These are phyloP conservation scores for Melipona quadrifasciata DNA, from an alignment of 1,140 invertebrate species.

Conservation along the genomic window DNA sequence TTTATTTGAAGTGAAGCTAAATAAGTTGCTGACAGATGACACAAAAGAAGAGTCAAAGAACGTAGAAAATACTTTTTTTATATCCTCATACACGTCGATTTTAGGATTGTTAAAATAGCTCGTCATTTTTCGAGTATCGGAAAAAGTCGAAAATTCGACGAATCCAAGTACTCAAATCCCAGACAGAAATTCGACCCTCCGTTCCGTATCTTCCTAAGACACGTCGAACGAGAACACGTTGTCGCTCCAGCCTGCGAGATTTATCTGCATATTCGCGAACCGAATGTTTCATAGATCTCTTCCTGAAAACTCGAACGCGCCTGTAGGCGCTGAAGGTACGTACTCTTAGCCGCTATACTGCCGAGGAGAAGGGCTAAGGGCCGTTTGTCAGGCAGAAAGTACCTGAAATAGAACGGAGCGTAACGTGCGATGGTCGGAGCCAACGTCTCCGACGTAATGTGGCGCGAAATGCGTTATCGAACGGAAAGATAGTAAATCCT, in stretches of 20 bases:
- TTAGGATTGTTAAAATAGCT: too few species aligned
- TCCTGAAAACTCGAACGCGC: not conserved
- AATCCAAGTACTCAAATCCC: too few species aligned
- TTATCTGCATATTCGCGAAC: not conserved
- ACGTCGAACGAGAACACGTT: not conserved
- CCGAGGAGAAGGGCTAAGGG: not conserved
- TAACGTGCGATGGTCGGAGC: not conserved
- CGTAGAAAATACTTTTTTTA: too few species aligned
- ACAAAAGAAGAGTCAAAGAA: too few species aligned
- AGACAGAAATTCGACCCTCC: too few species aligned
- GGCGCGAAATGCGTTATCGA: slow-evolving; percentile 28
- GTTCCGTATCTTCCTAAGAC: too few species aligned
- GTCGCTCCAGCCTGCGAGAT: not conserved
- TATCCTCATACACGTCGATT: too few species aligned
- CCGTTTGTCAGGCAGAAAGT: not conserved
- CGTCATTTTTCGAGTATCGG: too few species aligned
- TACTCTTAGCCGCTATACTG: too few species aligned
- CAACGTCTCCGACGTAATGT: not conserved
- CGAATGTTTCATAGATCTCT: not conserved
- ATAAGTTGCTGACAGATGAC: too few species aligned
- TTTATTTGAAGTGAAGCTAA: too few species aligned
- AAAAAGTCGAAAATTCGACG: too few species aligned
- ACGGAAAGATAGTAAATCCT: slow-evolving; percentile 42
- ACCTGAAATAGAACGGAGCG: not conserved
- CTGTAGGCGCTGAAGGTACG: not conserved